phyloP scores from a whole-genome alignment of 2,888 invertebrate species.

The Xylota sylvarum region DNA sequence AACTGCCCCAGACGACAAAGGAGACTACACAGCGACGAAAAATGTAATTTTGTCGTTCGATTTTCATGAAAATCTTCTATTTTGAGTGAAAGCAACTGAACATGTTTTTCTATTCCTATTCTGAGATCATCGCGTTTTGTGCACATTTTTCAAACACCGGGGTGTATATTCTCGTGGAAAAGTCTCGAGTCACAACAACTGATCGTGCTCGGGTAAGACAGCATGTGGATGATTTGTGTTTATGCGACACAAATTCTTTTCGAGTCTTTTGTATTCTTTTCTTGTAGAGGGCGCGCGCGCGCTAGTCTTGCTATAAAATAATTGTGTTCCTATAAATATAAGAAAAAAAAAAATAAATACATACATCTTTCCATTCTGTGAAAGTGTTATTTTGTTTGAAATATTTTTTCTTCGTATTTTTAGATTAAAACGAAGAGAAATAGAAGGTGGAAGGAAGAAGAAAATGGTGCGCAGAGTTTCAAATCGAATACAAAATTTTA shows the following conservation, averaged over 20 bases:
- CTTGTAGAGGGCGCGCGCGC: constrained; percentile 24
- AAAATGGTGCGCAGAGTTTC: too few species aligned
- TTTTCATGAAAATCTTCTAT: not conserved
- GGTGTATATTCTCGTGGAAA: not conserved
- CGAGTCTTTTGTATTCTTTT: not conserved
- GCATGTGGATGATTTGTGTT: constrained; percentile 43
- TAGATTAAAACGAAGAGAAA: constrained; percentile 34
- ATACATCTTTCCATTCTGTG: constrained; percentile 20
- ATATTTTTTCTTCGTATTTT: constrained; percentile 36
- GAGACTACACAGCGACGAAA: not conserved
- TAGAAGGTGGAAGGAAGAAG: not conserved
- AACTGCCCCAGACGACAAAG: constrained; percentile 29
- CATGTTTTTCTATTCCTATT: not conserved
- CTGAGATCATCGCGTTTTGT: constrained; percentile 39
- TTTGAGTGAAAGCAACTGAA: constrained; percentile 20
- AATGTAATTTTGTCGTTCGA: constrained; percentile 36
- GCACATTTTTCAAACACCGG: constrained; percentile 17
- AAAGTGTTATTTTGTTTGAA: constrained; percentile 28
- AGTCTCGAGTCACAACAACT: constrained; percentile 35
- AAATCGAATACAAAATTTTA: too few species aligned
- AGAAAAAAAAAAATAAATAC: constrained; percentile 2
- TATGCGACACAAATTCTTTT: constrained; percentile 18
- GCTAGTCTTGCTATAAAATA: constrained; percentile 33
- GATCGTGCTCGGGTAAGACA: not conserved
- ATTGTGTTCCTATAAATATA: constrained; percentile 58